Base-by-base conservation (phyloP, 2,888 invertebrate species). In the Aphidius colemani region DNA sequence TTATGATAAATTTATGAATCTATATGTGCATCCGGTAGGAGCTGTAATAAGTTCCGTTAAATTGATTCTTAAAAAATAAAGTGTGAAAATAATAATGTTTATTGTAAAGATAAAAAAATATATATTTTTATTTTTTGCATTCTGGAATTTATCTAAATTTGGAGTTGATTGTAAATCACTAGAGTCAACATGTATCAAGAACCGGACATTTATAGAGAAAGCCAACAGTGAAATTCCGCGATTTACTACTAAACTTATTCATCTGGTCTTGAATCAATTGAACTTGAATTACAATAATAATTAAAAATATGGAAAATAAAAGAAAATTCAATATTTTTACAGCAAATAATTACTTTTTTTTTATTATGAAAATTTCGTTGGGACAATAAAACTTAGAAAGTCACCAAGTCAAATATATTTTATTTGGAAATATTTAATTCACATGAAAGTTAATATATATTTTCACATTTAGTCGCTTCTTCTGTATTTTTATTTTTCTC, bases 171-270 rank as follows among this genome's bases (percentile, higher is more conserved):
- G 11, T 8, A n/a, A n/a, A 46, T 10, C 46, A 63, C 41, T 48
- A 8, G 48, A 48, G 41, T 61, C 50, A 60, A 61, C 57, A 56
- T 44, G 6, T 44, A 18, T 9, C 55, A 7, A 11, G n/a, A 61
- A 45, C 57, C 48, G 56, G 61, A 60, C 43, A 46, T 51, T 64
- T 57, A 60, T 49, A 39, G 59, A 64, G 64, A 64, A 64, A 64
- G 64, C 64, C 45, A 48, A 45, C 39, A 60, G 64, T 60, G 64
- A 64, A 64, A 64, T 64, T 40, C 45, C 30, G 9, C 41, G 40
- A 60, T 39, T 60, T 46, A 46, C 6, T 41, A 64, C 6, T 41
- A 64, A 51, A 64, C 56, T 46, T 48, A 44, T 50, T 45, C 45
- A 11, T 41, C 53, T 59, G 50, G 45, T 51, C 46, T 59, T 63